phyloP scores from a whole-genome alignment of 2,888 invertebrate species.

The Macropis europaea region DNA sequence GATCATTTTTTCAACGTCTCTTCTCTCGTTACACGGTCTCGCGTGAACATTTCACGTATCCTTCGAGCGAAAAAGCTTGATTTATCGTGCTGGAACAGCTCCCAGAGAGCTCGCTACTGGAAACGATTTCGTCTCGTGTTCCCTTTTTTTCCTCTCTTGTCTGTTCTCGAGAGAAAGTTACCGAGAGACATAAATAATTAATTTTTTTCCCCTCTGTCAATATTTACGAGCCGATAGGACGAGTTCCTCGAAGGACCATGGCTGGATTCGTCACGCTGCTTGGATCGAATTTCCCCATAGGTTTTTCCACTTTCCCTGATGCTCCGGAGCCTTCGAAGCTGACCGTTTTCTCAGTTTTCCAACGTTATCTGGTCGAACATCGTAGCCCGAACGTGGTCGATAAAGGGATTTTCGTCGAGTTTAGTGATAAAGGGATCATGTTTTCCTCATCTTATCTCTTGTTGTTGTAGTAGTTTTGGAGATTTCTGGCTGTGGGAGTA shows the following conservation, averaged over 20 bases:
- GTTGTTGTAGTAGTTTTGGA: too few relatives aligned
- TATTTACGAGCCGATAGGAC: constrained; percentile 9
- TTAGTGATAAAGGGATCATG: too few relatives aligned
- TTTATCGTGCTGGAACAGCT: constrained; percentile 1
- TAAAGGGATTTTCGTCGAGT: too few relatives aligned
- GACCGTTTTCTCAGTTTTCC: too few relatives aligned
- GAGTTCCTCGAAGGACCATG: background rate
- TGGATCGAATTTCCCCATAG: constrained; percentile 13
- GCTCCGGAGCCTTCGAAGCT: too few relatives aligned
- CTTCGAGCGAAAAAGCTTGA: background rate
- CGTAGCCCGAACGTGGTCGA: too few relatives aligned
- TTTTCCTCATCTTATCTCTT: too few relatives aligned
- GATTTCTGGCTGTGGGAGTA: too few relatives aligned
- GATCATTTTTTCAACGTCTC: too few relatives aligned
- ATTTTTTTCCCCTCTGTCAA: background rate
- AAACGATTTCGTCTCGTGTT: background rate
- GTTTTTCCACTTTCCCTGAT: too few relatives aligned
- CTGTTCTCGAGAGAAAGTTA: background rate
- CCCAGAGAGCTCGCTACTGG: background rate
- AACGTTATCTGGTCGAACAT: too few relatives aligned
- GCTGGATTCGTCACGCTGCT: constrained; percentile 4
- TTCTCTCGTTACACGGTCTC: background rate
- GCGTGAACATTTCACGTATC: background rate
- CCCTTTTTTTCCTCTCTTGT: background rate
- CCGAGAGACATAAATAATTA: constrained; percentile 19